Base-by-base conservation (phyloP, 2,888 invertebrate genomes). In the Tenthredo scrophulariae region DNA sequence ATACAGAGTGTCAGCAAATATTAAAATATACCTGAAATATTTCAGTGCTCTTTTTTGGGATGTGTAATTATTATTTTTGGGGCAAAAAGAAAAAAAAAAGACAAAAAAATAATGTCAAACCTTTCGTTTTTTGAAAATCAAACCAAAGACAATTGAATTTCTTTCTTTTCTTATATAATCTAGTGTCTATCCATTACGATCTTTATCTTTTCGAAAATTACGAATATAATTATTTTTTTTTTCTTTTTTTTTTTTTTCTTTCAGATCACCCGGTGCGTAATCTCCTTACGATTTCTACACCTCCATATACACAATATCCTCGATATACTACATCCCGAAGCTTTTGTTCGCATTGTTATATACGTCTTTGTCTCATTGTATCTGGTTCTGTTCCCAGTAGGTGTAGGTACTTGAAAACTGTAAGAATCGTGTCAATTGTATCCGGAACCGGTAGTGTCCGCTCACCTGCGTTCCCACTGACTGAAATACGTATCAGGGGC, bases 361-460 rank as follows among this genome's bases (percentile, higher is more conserved):
- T n/a, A 72, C n/a, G 62, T 67, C 70, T 72, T 37, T n/a, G 37
- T 33, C 37, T 72, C n/a, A 13, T 33, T 72, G n/a, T 62, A 62
- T 62, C 62, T 26, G 62, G 18, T 18, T 70, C 70, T 70, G 6
- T 70, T 37, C n/a, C 33, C 70, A 65, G 50, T 65, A 37, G 37
- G 7, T 37, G 29, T 65, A 29, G 5, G n/a, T 74, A 43, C 67
- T 67, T 33, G 33, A 67, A 65, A 40, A 50, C 22, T n/a, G 50
- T 40, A 54, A 77, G 77, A 77, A 50, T 77, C 77, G 77, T 77
- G 77, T 77, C 77, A 77, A 75, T 77, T 77, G 77, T 54, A 77
- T 50, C 77, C 29, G 50, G 15, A 54, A 77, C 50, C 13, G 37
- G 29, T 54, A 46, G 77, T 77, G 29, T 77, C 77, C 50, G 77